Base-by-base conservation (phyloP, 2,113 vertebrate genomes). In the Romanogobio albipinnatus region DNA sequence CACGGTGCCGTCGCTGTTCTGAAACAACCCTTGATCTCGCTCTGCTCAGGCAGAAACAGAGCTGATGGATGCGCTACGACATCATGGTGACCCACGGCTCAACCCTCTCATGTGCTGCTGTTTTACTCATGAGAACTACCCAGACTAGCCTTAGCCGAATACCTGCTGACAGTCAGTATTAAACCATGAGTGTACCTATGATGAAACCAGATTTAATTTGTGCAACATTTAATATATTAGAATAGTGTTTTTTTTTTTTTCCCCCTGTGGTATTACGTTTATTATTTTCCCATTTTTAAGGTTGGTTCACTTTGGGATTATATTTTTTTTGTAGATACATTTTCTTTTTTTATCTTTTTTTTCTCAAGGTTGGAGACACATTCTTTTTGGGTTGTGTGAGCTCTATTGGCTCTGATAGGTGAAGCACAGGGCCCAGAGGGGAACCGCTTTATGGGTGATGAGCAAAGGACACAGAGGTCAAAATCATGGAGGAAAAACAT, bases 11-110 rank as follows among this genome's bases (percentile, higher is more conserved):
- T 5, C 81, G 71, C 70, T 84, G 7, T 43, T 62, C 56, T 53
- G 10, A 83, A 83, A 62, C 33, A 82, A 82, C 64, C 76, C 88
- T 76, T 56, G 77, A 90, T 91, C 89, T 79, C 8, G 81, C 82
- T 26, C 33, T 82, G 74, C 24, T 91, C 86, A 91, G 90, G 88
- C 93, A 90, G 91, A 93, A 93, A 91, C 33, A 91, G 93, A 87
- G 90, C 92, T 95, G 95, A 93, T 90, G 88, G 91, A 95, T 94
- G 86, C 49, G 89, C 81, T 87, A 87, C 49, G 94, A 95, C 94
- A 94, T 92, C 88, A 93, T 92, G 61, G 90, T 96, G 95, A 96
- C 96, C 95, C 90, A 89, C 84, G 90, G 78, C 93, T 94, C 93
- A 93, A 94, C 91, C 91, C 89, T 91, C 81, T 87, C 86, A 89